Percentiles rank a stretch among this genome's conserved stretches.
Conservation (phyloP, 2,888 invertebrate species). For the Timema podura region DNA sequence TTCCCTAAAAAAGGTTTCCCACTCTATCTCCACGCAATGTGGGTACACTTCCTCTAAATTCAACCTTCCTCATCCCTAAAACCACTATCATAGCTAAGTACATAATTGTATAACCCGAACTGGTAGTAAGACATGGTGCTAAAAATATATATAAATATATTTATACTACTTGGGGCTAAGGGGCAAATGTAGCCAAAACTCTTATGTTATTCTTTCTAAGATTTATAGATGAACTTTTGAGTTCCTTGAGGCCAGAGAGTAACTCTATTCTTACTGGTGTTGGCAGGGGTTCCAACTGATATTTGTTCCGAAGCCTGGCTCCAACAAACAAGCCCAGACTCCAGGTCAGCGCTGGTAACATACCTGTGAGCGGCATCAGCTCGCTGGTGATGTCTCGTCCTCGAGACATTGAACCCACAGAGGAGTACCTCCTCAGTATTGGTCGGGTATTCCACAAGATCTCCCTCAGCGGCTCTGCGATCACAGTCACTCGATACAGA, state of each 20-base stretch:
- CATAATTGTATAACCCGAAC: too few species aligned
- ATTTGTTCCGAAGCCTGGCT: conserved; percentile 47
- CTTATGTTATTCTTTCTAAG: not conserved
- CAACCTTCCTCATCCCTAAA: too few species aligned
- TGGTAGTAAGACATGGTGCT: too few species aligned
- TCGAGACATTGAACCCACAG: conserved; percentile 51
- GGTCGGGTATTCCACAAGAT: conserved; percentile 94
- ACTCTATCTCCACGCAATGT: too few species aligned
- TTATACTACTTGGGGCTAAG: too few species aligned
- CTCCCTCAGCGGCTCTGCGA: conserved; percentile 78
- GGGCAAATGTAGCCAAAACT: not conserved
- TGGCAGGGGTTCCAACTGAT: conserved; percentile 79
- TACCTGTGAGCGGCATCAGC: conserved; percentile 36
- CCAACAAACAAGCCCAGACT: conserved; percentile 22
- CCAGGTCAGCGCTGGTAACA: conserved; percentile 28
- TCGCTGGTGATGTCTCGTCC: conserved; percentile 30
- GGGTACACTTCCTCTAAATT: too few species aligned
- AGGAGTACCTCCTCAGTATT: conserved; percentile 84
- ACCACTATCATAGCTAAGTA: too few species aligned
- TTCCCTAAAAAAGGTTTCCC: too few species aligned
- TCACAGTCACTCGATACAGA: conserved; percentile 88
- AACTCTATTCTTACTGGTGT: conserved; percentile 19
- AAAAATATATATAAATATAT: too few species aligned
- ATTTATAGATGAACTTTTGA: not conserved
- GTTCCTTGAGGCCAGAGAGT: not conserved